These are phyloP conservation scores for Leptinotarsa undecemlineata DNA, from an alignment of 1,140 invertebrate species.

Conservation along the genomic window DNA sequence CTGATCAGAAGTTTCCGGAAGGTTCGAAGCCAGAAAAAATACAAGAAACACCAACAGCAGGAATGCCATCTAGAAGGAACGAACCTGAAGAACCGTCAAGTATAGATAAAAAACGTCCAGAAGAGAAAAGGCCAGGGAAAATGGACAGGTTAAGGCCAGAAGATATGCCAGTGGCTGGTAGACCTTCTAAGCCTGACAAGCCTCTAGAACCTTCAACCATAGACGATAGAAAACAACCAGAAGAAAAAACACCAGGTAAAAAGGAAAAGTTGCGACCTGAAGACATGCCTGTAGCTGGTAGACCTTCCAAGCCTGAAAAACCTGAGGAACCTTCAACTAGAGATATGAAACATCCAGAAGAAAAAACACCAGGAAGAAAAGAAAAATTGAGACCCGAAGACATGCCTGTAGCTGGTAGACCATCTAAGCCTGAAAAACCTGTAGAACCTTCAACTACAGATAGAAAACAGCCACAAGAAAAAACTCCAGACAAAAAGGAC, in stretches of 20 bases:
- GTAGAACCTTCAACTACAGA: too few species aligned
- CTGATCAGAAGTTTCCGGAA: neutral
- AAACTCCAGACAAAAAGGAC: too few species aligned
- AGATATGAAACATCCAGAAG: neutral
- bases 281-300: neutral
- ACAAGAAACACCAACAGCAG: slow-evolving; percentile 9
- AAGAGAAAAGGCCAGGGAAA: neutral
- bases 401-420: neutral
- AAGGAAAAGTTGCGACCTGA: neutral
- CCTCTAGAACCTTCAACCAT: neutral
- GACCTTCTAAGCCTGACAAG: neutral
- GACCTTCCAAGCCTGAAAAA: neutral
- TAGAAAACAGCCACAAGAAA: too few species aligned
- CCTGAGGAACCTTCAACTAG: neutral
- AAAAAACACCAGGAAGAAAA: neutral
- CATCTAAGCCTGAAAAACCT: too few species aligned
- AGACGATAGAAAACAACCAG: neutral
- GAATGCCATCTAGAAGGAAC: slow-evolving; percentile 9
- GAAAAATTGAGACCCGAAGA: neutral
- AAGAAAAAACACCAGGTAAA: neutral
- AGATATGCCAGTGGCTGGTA: slow-evolving; percentile 9
- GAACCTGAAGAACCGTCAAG: neutral
- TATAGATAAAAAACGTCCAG: neutral
- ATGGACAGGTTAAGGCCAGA: neutral
- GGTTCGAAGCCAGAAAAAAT: neutral